Evolutionary conservation across 2,113 vertebrate species (phyloP).

Genomic region (Vireo altiloquus): DNA sequence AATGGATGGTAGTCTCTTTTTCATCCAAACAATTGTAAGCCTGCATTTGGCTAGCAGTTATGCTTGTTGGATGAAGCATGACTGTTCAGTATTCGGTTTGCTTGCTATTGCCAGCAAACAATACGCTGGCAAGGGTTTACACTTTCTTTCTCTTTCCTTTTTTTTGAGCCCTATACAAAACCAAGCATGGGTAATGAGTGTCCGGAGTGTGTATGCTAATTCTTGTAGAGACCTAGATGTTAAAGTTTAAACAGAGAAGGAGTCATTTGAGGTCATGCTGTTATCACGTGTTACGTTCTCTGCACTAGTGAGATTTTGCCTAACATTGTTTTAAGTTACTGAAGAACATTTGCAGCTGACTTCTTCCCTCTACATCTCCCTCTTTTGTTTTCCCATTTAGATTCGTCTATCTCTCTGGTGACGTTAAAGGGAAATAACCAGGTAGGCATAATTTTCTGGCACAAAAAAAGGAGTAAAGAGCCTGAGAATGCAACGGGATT

Average conservation of each 20-base stretch:
- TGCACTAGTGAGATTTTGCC: neutral
- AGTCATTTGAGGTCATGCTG: neutral
- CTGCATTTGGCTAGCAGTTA: conserved; percentile 60
- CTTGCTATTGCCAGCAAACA: conserved; percentile 66
- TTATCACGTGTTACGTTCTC: neutral
- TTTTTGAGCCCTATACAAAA: neutral
- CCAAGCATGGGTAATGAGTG: conserved; percentile 38
- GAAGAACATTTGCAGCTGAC: neutral
- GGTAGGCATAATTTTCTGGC: conserved; percentile 25
- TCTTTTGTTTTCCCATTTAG: neutral
- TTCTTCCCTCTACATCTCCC: neutral
- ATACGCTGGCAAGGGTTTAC: conserved; percentile 51
- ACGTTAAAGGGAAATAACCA: conserved; percentile 15
- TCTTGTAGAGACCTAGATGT: neutral
- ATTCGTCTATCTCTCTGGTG: neutral
- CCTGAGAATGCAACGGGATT: neutral
- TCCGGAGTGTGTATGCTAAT: neutral
- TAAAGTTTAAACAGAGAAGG: neutral
- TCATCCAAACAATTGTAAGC: conserved; percentile 64
- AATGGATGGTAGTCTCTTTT: conserved; percentile 52
- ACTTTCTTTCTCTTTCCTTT: neutral
- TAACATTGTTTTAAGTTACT: neutral
- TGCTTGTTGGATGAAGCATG: conserved; percentile 52
- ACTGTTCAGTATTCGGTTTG: conserved; percentile 61
- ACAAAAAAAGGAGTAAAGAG: neutral